phyloP scores from a whole-genome alignment of 2,888 invertebrate genomes.

The Athalia rosae region DNA sequence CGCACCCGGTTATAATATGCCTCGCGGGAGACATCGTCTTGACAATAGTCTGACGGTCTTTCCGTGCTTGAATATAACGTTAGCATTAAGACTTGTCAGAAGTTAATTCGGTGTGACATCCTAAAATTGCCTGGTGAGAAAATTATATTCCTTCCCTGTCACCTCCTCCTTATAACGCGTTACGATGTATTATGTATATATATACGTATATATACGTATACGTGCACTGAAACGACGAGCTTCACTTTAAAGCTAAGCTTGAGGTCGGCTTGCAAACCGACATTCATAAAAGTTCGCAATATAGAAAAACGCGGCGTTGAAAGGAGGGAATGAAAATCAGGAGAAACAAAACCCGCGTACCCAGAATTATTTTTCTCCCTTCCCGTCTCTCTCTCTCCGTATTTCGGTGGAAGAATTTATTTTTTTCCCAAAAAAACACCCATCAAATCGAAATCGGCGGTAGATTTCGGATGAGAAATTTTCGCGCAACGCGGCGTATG shows the following conservation, averaged over 20 bases:
- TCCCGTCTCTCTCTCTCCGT: too few relatives aligned
- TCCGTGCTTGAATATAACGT: conserved; percentile 61
- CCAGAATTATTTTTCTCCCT: not conserved
- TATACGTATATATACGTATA: too few relatives aligned
- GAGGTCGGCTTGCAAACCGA: too few relatives aligned
- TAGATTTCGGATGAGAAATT: conserved; percentile 26
- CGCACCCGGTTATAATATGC: conserved; percentile 52
- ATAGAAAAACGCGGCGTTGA: too few relatives aligned
- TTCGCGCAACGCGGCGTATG: conserved; percentile 30
- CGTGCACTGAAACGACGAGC: too few relatives aligned
- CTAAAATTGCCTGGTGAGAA: conserved; percentile 44
- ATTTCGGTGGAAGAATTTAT: too few relatives aligned
- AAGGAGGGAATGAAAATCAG: too few relatives aligned
- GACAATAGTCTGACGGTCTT: conserved; percentile 60
- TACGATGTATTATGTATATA: not conserved
- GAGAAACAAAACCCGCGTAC: too few relatives aligned
- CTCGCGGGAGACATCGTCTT: conserved; percentile 64
- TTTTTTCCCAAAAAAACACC: too few relatives aligned
- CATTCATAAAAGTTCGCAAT: too few relatives aligned
- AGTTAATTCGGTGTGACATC: conserved; percentile 68
- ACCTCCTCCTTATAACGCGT: conserved; percentile 19
- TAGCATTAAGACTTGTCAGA: conserved; percentile 66
- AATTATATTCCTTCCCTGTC: conserved; percentile 43
- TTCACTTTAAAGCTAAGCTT: too few relatives aligned
- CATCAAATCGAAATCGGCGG: too few relatives aligned